Percentiles rank a stretch among this genome's conserved stretches.
phyloP scores from a whole-genome alignment of 1,140 invertebrate genomes.

The Sinella curviseta region DNA sequence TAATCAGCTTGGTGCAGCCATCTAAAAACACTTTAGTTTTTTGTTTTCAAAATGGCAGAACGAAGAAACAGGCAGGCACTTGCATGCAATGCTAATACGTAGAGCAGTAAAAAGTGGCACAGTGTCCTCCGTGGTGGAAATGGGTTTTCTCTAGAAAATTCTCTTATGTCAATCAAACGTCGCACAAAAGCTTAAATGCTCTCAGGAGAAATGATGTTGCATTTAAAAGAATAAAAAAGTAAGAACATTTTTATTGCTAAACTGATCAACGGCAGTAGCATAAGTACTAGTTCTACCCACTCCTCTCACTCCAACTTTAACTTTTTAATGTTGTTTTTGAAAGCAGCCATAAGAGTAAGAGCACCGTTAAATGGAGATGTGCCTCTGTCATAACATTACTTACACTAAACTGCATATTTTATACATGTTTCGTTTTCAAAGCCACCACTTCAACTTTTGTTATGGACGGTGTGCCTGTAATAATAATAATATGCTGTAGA shows the following conservation, averaged over 20 bases:
- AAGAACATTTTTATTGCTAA: not conserved
- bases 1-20: not conserved
- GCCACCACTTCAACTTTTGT: not conserved
- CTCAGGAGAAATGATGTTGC: not conserved
- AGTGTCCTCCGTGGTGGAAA: not conserved
- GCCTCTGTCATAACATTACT: not conserved
- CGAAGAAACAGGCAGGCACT: no score
- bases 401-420: not conserved
- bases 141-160: not conserved
- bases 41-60: not conserved
- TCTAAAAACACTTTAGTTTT: constrained; percentile 9
- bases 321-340: not conserved
- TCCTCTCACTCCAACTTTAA: no score
- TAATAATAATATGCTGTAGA: not conserved
- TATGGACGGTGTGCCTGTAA: not conserved
- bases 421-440: not conserved
- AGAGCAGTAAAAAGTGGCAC: no score
- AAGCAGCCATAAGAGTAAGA: not conserved
- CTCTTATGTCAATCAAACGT: not conserved
- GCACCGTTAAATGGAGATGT: not conserved
- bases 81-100: no score
- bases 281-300: no score
- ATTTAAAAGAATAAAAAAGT: not conserved
- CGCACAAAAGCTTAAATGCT: constrained; percentile 3
- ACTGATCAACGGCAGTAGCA: not conserved